Base-by-base conservation (phyloP, 2,797 vertebrate species). In the Lophius americanus region DNA sequence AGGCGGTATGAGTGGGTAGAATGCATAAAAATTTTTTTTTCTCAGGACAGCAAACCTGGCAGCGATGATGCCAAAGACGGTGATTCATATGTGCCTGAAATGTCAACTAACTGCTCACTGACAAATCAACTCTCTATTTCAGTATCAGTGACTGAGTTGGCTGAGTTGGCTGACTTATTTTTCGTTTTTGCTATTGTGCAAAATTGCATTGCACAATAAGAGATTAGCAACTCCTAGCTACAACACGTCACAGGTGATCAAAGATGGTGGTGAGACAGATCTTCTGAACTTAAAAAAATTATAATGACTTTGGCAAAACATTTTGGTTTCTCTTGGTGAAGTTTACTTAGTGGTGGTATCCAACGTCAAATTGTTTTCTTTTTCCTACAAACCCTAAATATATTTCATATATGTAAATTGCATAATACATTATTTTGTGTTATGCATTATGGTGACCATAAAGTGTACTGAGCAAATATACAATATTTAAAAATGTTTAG, bases 201-300 rank as follows among this genome's bases (percentile, higher is more conserved):
- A 50, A 62, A 60, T 62, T 35, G 50, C 49, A 9, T 44, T 2
- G 37, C 42, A 33, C 23, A 3, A 8, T 13, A 42, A 36, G 48
- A 57, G 64, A 67, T 8, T 67, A 64, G 51, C 48, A 1, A 0
- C 53, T 51, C 8, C 0, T 78, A 78, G 74, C 76, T 79, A 81
- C 37, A 36, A 33, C 42, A 33, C 58, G 60, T 76, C 59, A 52
- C 4, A 14, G 3, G 37, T 23, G 74, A 76, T 79, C 60, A 64
- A 8, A 44, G 51, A 74, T 35, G 47, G 38, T 51, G 67, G 65
- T 23, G 23, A 23, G 23, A 23, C 23, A 23, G 23, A 2, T 23
- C 23, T 23, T 23, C 23, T 23, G 23, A 23, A 23, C 23, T 23
- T 23, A 23, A 23, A 23, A 33, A 32, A 43, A 65, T 4, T 11